These are phyloP conservation scores for Varanus salvator DNA, from an alignment of 2,113 vertebrate genomes.

Conservation along the genomic window DNA sequence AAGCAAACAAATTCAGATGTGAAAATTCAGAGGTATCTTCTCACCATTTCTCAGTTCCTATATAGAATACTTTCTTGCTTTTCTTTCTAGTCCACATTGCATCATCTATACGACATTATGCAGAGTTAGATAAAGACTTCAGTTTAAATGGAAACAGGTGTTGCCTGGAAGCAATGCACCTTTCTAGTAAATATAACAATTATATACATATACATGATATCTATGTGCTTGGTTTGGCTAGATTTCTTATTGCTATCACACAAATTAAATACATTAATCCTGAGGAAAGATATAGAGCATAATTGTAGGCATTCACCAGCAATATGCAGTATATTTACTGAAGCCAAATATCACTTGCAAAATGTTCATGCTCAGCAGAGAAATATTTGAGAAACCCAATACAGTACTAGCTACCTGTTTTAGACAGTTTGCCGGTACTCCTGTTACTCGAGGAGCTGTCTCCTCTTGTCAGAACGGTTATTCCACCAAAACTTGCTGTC, in stretches of 20 bases:
- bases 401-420: constrained; percentile 84
- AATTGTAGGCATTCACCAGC: accelerated
- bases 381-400: constrained; percentile 48
- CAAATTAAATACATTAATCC: not conserved
- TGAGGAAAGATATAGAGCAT: not conserved
- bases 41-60: not conserved
- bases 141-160: not conserved
- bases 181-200: not conserved
- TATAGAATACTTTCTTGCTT: not conserved
- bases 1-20: not conserved
- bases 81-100: not conserved
- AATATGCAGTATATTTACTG: not conserved
- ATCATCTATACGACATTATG: not conserved
- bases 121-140: not conserved
- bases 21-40: not conserved
- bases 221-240: not conserved
- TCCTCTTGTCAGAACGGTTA: constrained; percentile 82
- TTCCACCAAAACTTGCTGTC: constrained; percentile 85
- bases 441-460: constrained; percentile 82
- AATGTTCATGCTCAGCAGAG: not conserved
- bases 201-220: no score
- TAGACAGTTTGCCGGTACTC: constrained; percentile 85
- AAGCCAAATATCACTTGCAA: not conserved
- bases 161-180: not conserved
- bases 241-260: not conserved